phyloP scores from a whole-genome alignment of 2,888 invertebrate species.

The Antitype chi region DNA sequence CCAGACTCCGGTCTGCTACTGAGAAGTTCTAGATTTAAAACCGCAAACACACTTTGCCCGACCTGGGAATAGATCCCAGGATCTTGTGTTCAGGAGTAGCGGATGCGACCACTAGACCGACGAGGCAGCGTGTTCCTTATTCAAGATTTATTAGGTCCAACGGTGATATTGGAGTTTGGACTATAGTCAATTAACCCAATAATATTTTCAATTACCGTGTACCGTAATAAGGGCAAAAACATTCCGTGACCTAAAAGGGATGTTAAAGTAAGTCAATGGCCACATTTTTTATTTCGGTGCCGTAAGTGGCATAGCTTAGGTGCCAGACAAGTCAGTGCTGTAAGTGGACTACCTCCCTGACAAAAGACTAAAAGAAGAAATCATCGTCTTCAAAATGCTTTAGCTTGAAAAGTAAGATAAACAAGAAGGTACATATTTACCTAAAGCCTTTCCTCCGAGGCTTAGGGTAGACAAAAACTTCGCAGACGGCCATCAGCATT shows the following conservation, averaged over 20 bases:
- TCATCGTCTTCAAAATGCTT: neutral
- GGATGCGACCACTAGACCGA: too few relatives aligned
- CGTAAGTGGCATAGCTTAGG: neutral
- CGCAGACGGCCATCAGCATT: conserved; percentile 60
- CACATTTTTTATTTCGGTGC: neutral
- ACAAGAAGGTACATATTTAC: conserved; percentile 28
- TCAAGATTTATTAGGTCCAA: neutral
- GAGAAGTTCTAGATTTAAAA: too few relatives aligned
- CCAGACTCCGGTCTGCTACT: too few relatives aligned
- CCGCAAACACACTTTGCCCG: too few relatives aligned
- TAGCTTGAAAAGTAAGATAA: neutral
- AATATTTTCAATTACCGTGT: neutral
- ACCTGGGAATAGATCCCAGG: too few relatives aligned
- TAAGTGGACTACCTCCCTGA: neutral
- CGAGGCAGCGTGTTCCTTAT: too few relatives aligned
- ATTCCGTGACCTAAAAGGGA: neutral
- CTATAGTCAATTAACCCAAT: neutral
- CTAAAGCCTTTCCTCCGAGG: neutral
- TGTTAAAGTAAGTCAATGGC: neutral
- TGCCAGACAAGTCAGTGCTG: neutral
- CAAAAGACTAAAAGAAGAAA: neutral
- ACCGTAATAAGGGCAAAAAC: neutral
- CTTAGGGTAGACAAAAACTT: conserved; percentile 50
- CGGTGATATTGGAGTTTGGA: neutral
- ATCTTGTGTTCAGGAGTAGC: too few relatives aligned